Percentiles rank a stretch among this genome's conserved stretches.
Conservation (phyloP, 2,113 vertebrate species). For the Percopsis transmontana region DNA sequence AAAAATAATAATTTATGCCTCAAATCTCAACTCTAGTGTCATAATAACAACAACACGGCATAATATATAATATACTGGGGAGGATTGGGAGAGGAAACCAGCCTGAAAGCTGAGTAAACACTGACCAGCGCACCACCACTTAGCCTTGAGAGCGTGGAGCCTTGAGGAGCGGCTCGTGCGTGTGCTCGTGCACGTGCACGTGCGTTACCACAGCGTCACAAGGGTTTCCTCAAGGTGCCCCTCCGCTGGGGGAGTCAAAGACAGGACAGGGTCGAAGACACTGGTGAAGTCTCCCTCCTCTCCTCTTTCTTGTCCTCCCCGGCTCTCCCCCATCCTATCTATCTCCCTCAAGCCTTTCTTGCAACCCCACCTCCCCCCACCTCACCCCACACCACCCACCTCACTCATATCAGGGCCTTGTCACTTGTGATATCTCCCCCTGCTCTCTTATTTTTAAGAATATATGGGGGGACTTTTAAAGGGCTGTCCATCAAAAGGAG, state of each 20-base stretch:
- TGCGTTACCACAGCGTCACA: slow-evolving; percentile 49
- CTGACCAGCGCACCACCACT: slow-evolving; percentile 49
- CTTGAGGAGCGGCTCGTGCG: slow-evolving; percentile 55
- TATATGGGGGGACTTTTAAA: neutral
- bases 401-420: slow-evolving; percentile 20
- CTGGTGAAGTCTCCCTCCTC: slow-evolving; percentile 40
- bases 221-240: slow-evolving; percentile 68
- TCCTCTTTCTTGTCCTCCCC: neutral
- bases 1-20: too few species aligned
- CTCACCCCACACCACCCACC: neutral
- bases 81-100: slow-evolving; percentile 60
- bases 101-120: slow-evolving; percentile 77
- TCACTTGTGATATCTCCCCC: slow-evolving; percentile 16
- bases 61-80: neutral
- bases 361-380: slow-evolving; percentile 8
- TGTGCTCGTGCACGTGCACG: neutral
- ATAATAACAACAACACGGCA: too few species aligned
- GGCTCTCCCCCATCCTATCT: slow-evolving; percentile 21
- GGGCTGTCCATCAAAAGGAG: neutral
- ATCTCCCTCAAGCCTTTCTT: neutral
- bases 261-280: slow-evolving; percentile 65
- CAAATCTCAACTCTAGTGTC: too few species aligned
- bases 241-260: slow-evolving; percentile 54
- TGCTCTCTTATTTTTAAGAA: neutral
- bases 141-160: slow-evolving; percentile 65